Conservation (phyloP, 2,797 vertebrate species). For the Darevskia nairensis region DNA sequence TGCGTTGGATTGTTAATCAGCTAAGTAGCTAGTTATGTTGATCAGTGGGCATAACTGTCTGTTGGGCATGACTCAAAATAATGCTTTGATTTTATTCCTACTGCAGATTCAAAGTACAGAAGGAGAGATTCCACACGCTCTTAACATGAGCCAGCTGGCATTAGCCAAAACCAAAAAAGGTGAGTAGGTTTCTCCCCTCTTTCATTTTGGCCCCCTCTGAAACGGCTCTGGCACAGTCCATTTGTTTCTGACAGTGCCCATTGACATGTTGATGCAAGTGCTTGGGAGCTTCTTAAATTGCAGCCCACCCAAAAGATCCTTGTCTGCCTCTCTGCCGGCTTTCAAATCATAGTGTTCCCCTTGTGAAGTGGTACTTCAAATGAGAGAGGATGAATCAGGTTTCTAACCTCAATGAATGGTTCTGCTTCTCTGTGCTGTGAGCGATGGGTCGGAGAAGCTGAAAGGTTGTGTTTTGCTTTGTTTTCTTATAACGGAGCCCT, state of each 20-base stretch:
- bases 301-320: not conserved
- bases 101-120: slow-evolving; percentile 92
- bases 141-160: slow-evolving; percentile 73
- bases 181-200: slow-evolving; percentile 55
- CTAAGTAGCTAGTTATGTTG: not conserved
- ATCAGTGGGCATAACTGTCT: slow-evolving; percentile 8
- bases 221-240: not conserved
- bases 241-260: not conserved
- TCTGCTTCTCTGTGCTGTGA: slow-evolving; percentile 53
- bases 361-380: slow-evolving; percentile 51
- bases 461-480: slow-evolving; percentile 41
- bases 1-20: slow-evolving; percentile 7
- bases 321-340: slow-evolving; percentile 40
- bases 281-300: slow-evolving; percentile 46
- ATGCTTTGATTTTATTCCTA: slow-evolving; percentile 43
- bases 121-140: slow-evolving; percentile 82
- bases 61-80: slow-evolving; percentile 40
- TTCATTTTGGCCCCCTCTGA: not conserved
- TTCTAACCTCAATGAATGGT: slow-evolving; percentile 55
- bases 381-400: slow-evolving; percentile 47
- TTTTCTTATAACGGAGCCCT: slow-evolving; percentile 24
- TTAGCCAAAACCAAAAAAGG: slow-evolving; percentile 80
- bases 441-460: slow-evolving; percentile 25
- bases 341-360: slow-evolving; percentile 39
- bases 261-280: slow-evolving; percentile 32